These are phyloP conservation scores for Theristicus caerulescens DNA, from an alignment of 2,113 vertebrate species.

Conservation along the genomic window DNA sequence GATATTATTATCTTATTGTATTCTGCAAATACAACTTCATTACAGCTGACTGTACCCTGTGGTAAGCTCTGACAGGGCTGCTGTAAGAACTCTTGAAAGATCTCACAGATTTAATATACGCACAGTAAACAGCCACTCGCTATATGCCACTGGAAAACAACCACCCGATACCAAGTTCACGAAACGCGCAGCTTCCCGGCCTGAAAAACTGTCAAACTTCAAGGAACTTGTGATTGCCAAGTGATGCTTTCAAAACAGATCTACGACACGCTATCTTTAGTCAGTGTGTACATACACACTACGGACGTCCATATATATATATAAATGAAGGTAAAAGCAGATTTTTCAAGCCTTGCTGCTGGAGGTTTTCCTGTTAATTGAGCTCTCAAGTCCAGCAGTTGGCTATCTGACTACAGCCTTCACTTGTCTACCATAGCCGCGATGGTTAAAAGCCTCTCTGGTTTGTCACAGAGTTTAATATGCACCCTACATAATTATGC, in stretches of 20 bases:
- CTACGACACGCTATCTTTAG: background rate
- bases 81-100: background rate
- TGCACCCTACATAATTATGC: slow-evolving; percentile 99
- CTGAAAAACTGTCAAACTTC: background rate
- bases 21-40: background rate
- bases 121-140: background rate
- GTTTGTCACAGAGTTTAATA: slow-evolving; percentile 99
- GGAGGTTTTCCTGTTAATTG: slow-evolving; percentile 84
- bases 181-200: background rate
- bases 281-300: background rate
- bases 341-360: slow-evolving; percentile 63
- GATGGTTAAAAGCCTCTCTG: slow-evolving; percentile 98
- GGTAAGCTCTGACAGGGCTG: background rate
- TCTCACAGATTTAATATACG: background rate
- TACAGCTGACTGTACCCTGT: background rate
- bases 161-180: background rate
- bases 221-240: background rate
- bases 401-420: slow-evolving; percentile 83
- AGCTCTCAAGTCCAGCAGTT: slow-evolving; percentile 80
- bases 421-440: slow-evolving; percentile 85
- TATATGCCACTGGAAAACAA: background rate
- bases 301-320: fast-evolving
- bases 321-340: background rate
- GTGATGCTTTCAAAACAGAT: background rate
- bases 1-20: background rate